Percentiles rank a stretch among this genome's conserved stretches.
Conservation (phyloP, 92 coral and sea anemone species). For the Siderastrea radians region DNA sequence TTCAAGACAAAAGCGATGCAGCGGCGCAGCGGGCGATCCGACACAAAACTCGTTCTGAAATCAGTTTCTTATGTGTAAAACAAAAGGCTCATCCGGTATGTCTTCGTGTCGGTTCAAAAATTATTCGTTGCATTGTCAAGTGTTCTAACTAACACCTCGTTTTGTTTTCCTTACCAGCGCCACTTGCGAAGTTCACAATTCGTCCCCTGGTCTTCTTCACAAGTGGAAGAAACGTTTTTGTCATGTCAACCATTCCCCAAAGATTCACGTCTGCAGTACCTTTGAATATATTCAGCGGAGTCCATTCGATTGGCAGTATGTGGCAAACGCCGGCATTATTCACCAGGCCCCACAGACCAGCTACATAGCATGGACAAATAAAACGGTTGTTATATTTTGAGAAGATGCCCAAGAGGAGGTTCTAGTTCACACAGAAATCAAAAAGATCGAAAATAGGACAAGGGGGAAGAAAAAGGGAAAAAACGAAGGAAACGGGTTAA, state of each 20-base stretch:
- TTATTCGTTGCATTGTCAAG: no score
- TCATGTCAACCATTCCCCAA: constrained; percentile 76
- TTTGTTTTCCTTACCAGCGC: constrained; percentile 40
- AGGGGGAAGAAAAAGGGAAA: background rate
- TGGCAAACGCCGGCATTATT: constrained; percentile 67
- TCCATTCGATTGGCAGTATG: constrained; percentile 66
- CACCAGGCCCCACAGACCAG: constrained; percentile 67
- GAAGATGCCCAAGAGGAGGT: no score
- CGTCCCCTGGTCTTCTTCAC: constrained; percentile 59
- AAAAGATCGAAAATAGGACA: no score
- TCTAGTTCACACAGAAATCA: no score
- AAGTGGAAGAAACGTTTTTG: constrained; percentile 71
- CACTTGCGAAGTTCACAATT: constrained; percentile 53
- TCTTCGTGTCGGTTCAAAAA: no score
- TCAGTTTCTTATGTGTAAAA: no score
- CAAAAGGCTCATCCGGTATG: no score
- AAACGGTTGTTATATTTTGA: no score
- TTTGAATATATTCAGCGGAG: constrained; percentile 33
- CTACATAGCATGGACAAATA: background rate
- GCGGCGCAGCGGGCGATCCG: no score
- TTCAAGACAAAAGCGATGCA: no score
- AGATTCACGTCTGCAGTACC: constrained; percentile 58
- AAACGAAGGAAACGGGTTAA: background rate
- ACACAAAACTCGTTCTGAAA: no score
- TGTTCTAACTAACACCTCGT: background rate